Percentiles rank a stretch among this genome's conserved stretches.
These are phyloP conservation scores for Lydus trimaculatus DNA, from an alignment of 2,888 invertebrate species.

Conservation along the genomic window DNA sequence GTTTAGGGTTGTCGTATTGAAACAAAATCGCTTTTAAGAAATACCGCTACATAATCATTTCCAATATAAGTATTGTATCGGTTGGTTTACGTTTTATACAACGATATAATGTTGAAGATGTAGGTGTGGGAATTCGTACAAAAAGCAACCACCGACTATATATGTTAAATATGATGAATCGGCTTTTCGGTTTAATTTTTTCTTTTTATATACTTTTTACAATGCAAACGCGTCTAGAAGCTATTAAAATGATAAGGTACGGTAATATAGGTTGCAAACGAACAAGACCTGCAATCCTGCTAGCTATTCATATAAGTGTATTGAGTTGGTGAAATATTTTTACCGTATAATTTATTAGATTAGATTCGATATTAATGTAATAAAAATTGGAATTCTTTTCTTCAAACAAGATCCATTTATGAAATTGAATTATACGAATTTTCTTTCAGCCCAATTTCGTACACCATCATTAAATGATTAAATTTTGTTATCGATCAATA, in stretches of 20 bases:
- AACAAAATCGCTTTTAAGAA: neutral
- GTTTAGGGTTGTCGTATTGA: neutral
- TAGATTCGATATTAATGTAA: neutral
- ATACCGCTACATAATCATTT: neutral
- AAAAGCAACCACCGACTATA: constrained; percentile 18
- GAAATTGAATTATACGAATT: too few relatives aligned
- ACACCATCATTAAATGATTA: too few relatives aligned
- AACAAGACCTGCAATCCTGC: neutral
- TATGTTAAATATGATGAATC: constrained; percentile 27
- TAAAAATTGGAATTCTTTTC: too few relatives aligned
- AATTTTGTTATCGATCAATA: too few relatives aligned
- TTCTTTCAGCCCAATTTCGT: too few relatives aligned
- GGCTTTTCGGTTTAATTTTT: constrained; percentile 12
- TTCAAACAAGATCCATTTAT: too few relatives aligned
- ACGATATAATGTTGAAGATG: neutral
- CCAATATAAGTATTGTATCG: neutral
- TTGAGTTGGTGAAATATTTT: neutral
- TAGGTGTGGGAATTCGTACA: neutral
- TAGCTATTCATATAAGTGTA: neutral
- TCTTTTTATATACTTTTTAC: neutral
- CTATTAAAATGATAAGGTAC: constrained; percentile 7
- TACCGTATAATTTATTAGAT: neutral
- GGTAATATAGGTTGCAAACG: neutral
- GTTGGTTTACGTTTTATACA: neutral
- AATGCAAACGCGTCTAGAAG: neutral